These are phyloP conservation scores for Epizoanthus rinbou DNA, from an alignment of 92 coral and sea anemone species.

Conservation along the genomic window DNA sequence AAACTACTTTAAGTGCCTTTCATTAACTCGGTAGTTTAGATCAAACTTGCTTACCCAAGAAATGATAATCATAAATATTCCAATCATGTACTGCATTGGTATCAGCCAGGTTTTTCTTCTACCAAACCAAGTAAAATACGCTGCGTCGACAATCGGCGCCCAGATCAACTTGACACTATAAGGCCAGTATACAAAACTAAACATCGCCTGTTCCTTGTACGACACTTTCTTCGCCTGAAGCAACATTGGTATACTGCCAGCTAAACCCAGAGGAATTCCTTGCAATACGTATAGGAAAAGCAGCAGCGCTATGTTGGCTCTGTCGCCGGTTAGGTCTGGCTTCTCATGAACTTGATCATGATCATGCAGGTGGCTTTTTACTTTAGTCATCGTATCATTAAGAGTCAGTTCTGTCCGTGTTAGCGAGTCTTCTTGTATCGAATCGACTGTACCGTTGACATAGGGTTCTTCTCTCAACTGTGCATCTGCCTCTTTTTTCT, in stretches of 20 bases:
- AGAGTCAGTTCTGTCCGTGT: background rate
- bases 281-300: constrained; percentile 85
- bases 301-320: constrained; percentile 74
- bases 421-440: background rate
- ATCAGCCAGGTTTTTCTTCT: constrained; percentile 94
- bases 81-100: constrained; percentile 91
- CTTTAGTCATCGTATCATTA: constrained; percentile 4
- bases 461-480: background rate
- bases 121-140: constrained; percentile 84
- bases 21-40: background rate
- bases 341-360: constrained; percentile 6
- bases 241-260: constrained; percentile 91
- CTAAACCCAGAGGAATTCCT: constrained; percentile 92
- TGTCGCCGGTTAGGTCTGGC: constrained; percentile 49
- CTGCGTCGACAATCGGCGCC: constrained; percentile 98
- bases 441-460: background rate
- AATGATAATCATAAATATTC: constrained; percentile 76
- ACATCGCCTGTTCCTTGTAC: constrained; percentile 91
- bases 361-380: background rate
- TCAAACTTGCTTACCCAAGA: constrained; percentile 66
- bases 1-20: too few relatives aligned
- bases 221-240: constrained; percentile 81
- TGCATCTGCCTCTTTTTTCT: constrained; percentile 1
- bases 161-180: constrained; percentile 91
- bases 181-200: constrained; percentile 98